Evolutionary conservation across 1,140 invertebrate genomes (phyloP), one percentile per base, ranked within the genome.

Genomic region (Drosophila biarmipes): DNA sequence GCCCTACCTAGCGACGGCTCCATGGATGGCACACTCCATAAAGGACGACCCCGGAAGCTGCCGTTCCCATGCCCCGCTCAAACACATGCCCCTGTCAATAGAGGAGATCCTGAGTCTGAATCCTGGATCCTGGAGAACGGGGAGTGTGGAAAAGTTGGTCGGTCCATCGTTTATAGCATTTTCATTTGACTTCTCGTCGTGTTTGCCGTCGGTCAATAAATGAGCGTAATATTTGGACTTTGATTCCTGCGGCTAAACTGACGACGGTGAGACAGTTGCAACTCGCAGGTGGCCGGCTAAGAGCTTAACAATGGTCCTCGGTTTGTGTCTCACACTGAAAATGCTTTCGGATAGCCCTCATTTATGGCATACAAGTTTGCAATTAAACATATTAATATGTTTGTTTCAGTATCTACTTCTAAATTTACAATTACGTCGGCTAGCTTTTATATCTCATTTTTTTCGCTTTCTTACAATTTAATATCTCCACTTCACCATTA

Each of bases 141-240:
- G 10, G 5, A 21, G 17, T 10, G 35, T 31, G 53, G 34, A 27
- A 72, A 72, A 61, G 67, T 58, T 55, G 19, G 55, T 52, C 45
- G 51, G 73, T 54, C 42, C 72, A 73, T 68, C 78, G 73, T 87
- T 86, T 81, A 87, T 62, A 81, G 84, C 84, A 89, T 82, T 87
- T 87, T 87, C 49, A 76, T 64, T 79, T 78, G 84, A 89, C 82
- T 89, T 75, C 54, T 56, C 76, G 82, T 54, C 52, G 55, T 87
- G 79, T 89, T 87, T 87, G 84, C 72, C 34, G 8, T 52, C 48
- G 78, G 78, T 89, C 82, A 87, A 87, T 87, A 87, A 89, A 87
- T 87, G 82, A 87, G 78, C 84, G 79, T 57, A 76, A 87, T 87
- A 87, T 87, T 78, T 82, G 76, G 74, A 73, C 82, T 82, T 74